These are phyloP conservation scores for Rallus crepitans DNA, from an alignment of 2,797 vertebrate species.

Conservation along the genomic window DNA sequence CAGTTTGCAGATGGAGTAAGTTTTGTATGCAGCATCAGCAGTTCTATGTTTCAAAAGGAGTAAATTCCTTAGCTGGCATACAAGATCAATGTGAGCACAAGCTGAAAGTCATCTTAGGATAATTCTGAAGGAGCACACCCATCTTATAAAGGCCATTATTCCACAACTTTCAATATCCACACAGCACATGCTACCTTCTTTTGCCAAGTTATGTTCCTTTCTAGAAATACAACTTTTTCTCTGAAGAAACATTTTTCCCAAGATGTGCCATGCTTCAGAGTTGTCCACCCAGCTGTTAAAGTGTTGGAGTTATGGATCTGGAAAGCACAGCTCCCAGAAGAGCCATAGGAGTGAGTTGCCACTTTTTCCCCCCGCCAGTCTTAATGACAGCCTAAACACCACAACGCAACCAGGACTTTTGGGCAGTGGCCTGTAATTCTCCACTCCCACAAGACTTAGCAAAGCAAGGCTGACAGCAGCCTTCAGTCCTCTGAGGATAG, in stretches of 20 bases:
- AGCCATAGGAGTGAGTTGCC: neutral
- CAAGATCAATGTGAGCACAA: neutral
- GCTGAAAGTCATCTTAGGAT: neutral
- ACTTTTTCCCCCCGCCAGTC: neutral
- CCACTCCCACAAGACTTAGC: neutral
- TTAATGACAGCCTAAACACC: accelerated
- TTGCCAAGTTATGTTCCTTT: neutral
- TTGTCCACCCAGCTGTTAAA: neutral
- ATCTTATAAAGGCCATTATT: neutral
- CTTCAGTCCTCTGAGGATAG: neutral
- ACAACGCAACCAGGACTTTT: neutral
- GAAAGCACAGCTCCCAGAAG: neutral
- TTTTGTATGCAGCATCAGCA: neutral
- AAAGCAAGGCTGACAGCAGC: neutral
- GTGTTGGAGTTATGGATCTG: neutral
- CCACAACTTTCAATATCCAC: neutral
- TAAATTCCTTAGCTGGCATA: neutral
- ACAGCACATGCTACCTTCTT: neutral
- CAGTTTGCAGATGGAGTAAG: neutral
- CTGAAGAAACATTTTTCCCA: neutral
- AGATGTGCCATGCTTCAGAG: neutral
- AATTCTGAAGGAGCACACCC: neutral
- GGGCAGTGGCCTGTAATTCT: neutral
- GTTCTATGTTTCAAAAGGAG: neutral
- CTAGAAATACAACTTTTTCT: neutral